Conservation (phyloP, 1,140 invertebrate species). For the Triops longicaudatus region DNA sequence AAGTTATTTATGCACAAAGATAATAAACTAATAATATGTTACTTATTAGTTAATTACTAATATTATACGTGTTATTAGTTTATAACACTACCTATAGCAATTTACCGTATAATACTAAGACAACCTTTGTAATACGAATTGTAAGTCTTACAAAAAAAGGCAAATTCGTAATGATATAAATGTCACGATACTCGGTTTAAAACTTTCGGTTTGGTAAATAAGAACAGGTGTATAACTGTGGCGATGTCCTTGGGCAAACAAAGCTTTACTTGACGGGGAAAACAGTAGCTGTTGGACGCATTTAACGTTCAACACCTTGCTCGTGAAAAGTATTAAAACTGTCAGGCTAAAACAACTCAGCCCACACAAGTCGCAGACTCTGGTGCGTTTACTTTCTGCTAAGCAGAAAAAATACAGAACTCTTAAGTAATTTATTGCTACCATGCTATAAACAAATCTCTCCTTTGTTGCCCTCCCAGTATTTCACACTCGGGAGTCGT, state of each 20-base stretch:
- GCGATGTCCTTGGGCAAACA: background rate
- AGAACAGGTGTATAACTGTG: slow-evolving; percentile 9
- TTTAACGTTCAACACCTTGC: background rate
- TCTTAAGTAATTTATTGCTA: background rate
- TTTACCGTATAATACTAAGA: no score
- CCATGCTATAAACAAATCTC: background rate
- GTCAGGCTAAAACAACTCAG: background rate
- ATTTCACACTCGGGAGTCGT: background rate
- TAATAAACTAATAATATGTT: no score
- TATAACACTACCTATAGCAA: no score
- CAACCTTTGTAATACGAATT: no score
- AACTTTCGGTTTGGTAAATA: background rate
- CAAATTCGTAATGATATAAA: no score
- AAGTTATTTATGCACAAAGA: no score
- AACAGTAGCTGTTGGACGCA: background rate
- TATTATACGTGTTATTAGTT: no score
- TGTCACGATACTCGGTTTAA: background rate
- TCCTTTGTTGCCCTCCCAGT: background rate
- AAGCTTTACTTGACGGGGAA: background rate
- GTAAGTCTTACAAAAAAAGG: no score
- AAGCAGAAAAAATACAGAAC: background rate
- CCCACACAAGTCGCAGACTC: background rate
- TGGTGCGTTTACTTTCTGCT: background rate
- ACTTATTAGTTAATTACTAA: no score
- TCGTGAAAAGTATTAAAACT: background rate